Evolutionary conservation across 2,113 vertebrate species (phyloP).

Genomic region (Grus americana): DNA sequence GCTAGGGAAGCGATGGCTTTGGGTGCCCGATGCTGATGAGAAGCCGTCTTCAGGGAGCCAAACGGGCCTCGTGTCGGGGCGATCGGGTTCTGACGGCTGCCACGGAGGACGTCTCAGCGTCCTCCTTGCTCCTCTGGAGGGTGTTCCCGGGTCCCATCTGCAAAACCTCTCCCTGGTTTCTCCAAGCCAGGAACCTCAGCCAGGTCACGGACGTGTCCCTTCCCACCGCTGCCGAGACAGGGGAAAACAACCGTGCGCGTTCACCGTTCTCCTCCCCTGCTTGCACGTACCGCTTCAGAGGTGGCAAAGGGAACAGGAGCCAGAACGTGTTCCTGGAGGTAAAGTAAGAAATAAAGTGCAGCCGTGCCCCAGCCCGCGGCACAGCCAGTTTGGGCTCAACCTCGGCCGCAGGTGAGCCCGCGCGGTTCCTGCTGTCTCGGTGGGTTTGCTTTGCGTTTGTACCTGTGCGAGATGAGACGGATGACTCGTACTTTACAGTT

Average conservation of each 20-base stretch:
- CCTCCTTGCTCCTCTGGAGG: constrained; percentile 18
- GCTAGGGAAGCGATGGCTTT: constrained; percentile 62
- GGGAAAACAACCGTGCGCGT: background rate
- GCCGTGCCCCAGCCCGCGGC: background rate
- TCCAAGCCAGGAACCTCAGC: constrained; percentile 72
- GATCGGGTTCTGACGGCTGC: background rate
- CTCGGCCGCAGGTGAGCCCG: background rate
- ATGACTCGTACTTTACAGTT: background rate
- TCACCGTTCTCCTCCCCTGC: background rate
- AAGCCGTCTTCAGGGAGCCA: constrained; percentile 40
- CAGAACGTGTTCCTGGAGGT: constrained; percentile 82
- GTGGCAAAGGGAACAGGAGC: constrained; percentile 78
- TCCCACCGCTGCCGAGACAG: background rate
- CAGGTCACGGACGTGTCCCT: constrained; percentile 45
- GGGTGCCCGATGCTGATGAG: constrained; percentile 60
- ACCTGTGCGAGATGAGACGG: background rate
- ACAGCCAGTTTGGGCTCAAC: background rate
- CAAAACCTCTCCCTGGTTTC: constrained; percentile 11
- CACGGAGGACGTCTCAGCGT: background rate
- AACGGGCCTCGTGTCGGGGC: constrained; percentile 41
- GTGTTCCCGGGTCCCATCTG: background rate
- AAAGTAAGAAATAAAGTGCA: constrained; percentile 30
- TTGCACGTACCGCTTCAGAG: constrained; percentile 77
- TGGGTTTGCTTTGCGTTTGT: background rate
- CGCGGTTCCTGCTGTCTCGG: background rate